Conservation (phyloP, 2,888 invertebrate species). For the Nebria salina region DNA sequence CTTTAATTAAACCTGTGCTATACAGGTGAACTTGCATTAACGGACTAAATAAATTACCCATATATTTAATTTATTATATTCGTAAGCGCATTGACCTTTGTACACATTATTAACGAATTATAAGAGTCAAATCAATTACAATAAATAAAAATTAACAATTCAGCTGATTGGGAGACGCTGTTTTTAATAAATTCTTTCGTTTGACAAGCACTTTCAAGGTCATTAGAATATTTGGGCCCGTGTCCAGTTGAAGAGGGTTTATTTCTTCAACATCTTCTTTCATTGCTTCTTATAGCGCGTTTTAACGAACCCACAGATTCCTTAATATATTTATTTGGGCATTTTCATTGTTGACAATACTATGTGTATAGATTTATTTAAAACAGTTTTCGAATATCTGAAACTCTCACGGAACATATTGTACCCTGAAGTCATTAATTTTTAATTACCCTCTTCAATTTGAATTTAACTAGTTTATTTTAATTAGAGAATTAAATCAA, state of each 20-base stretch:
- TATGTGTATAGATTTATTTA: not conserved
- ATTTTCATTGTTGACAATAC: slow-evolving; percentile 6
- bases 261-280: slow-evolving; percentile 11
- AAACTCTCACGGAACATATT: too few relatives aligned
- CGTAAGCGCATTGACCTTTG: not conserved
- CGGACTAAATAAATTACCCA: slow-evolving; percentile 39
- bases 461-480: too few relatives aligned
- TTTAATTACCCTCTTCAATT: too few relatives aligned
- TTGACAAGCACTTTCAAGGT: slow-evolving; percentile 19
- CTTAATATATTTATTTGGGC: slow-evolving; percentile 6
- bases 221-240: slow-evolving; percentile 9
- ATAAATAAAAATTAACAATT: not conserved
- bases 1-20: slow-evolving; percentile 37
- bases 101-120: not conserved
- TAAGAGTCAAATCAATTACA: not conserved
- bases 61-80: slow-evolving; percentile 42
- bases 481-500: too few relatives aligned
- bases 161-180: slow-evolving; percentile 1
- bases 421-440: too few relatives aligned
- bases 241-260: not conserved
- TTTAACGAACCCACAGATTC: slow-evolving; percentile 13
- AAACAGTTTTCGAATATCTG: not conserved
- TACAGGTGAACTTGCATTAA: slow-evolving; percentile 32
- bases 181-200: slow-evolving; percentile 19
- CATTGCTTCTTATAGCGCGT: slow-evolving; percentile 6